phyloP scores from a whole-genome alignment of 2,113 vertebrate species.

The Rhineura floridana region DNA sequence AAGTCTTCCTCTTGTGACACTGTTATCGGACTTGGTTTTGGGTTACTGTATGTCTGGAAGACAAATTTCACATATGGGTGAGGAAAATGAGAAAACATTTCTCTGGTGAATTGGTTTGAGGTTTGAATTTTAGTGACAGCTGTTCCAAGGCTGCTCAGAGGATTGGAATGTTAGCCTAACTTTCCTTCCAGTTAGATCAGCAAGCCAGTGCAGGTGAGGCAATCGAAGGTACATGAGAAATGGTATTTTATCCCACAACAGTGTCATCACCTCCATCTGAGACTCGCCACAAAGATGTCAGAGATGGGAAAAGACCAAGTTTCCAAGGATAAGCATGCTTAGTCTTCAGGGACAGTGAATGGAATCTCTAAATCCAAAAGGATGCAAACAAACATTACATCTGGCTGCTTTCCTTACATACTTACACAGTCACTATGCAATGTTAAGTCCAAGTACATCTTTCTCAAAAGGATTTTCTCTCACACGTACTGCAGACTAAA shows the following conservation, averaged over 20 bases:
- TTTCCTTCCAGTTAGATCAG: slow-evolving; percentile 24
- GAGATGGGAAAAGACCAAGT: slow-evolving; percentile 10
- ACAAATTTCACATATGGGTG: slow-evolving; percentile 48
- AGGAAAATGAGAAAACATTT: slow-evolving; percentile 46
- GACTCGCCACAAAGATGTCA: slow-evolving; percentile 20
- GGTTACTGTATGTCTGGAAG: slow-evolving; percentile 48
- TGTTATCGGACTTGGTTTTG: slow-evolving; percentile 56
- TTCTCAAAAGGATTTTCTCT: slow-evolving; percentile 45
- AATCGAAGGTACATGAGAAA: neutral
- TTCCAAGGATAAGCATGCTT: neutral
- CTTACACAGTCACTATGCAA: neutral
- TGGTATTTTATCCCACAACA: slow-evolving; percentile 5
- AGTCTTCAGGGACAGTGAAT: neutral
- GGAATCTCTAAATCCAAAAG: slow-evolving; percentile 15
- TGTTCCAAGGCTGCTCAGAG: slow-evolving; percentile 44
- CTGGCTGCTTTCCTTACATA: slow-evolving; percentile 25
- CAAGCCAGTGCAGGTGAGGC: slow-evolving; percentile 50
- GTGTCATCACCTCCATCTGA: neutral
- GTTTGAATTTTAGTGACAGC: slow-evolving; percentile 48
- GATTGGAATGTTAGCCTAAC: slow-evolving; percentile 39
- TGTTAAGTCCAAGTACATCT: neutral
- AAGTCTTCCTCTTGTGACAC: neutral
- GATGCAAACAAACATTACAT: slow-evolving; percentile 32
- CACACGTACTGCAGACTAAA: slow-evolving; percentile 46
- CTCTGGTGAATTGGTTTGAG: slow-evolving; percentile 43